Evolutionary conservation across 2,888 invertebrate genomes (phyloP), one percentile per base, ranked within the genome.

Genomic region (Lasiommata megera): DNA sequence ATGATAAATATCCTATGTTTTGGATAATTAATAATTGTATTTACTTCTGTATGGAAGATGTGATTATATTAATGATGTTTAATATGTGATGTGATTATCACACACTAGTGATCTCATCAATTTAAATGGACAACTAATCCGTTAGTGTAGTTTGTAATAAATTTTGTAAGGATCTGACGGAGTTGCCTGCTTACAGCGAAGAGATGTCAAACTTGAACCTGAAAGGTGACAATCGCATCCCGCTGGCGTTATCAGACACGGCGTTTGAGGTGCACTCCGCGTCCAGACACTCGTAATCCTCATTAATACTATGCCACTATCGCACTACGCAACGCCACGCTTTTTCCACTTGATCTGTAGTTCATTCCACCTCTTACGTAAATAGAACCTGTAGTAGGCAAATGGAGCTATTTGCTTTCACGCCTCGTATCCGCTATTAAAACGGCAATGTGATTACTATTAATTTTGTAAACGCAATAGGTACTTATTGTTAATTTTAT

Each of bases 201-300:
- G 90, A 90, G 80, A 90, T 90, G 89, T 88, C 89, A 62, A 90
- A 90, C 77, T 73, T 90, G 79, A 88, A 88, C 79, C 80, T 89
- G 81, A 82, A 69, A 64, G 90, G 90, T 54, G 90, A 89, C 71
- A 88, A 86, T 75, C 89, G 90, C 75, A 89, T 90, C 79, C 90
- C 90, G 62, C 69, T 90, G 81, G 90, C 90, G 77, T 77, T 90
- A 73, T 90, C 90, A 54, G 90, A 90, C 79, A 90, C 90, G 41
- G 90, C 90, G 73, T 90, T 90, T 76, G 90, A 90, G 80, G 88
- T 90, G 78, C 90, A 87, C 77, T 87, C 88, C 71, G 88, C 89
- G 76, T 82, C 88, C 73, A 85, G 88, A 87, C 79, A 88, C 75
- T 84, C 88, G 90, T 90, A 90, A 89, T 79, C 76, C 78, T 71